These are phyloP conservation scores for Hetaerina titia DNA, from an alignment of 2,888 invertebrate species.

Conservation along the genomic window DNA sequence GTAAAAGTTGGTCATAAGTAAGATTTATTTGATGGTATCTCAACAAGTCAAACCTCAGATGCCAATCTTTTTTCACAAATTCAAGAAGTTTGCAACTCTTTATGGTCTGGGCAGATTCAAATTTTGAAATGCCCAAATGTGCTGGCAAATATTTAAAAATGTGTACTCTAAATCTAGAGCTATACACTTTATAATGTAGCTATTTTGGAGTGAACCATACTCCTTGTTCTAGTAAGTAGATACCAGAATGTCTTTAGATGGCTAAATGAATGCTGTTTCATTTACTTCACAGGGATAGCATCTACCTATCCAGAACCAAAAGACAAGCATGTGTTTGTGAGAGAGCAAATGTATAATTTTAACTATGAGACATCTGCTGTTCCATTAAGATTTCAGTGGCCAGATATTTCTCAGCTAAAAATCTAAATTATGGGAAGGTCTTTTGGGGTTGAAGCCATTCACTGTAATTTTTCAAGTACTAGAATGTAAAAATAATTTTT, in stretches of 20 bases:
- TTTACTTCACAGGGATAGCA: constrained; percentile 80
- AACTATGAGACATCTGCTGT: constrained; percentile 87
- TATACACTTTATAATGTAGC: too few species aligned
- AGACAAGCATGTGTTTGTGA: constrained; percentile 85
- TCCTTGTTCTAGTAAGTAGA: too few species aligned
- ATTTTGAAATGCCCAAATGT: too few species aligned
- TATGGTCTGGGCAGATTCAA: too few species aligned
- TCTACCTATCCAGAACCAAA: constrained; percentile 92
- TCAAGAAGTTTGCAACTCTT: too few species aligned
- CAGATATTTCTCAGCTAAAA: constrained; percentile 71
- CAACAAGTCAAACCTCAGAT: too few species aligned
- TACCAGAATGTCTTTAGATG: not conserved
- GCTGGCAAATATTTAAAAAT: too few species aligned
- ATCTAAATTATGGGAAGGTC: not conserved
- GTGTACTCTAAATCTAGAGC: too few species aligned
- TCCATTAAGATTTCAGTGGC: constrained; percentile 81
- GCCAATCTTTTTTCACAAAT: too few species aligned
- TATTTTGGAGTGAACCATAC: too few species aligned
- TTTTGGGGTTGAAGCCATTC: not conserved
- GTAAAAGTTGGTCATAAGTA: too few species aligned
- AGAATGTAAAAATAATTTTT: not conserved
- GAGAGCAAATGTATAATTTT: constrained; percentile 87
- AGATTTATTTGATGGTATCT: too few species aligned
- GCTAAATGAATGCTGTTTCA: constrained; percentile 67
- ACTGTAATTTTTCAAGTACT: not conserved